phyloP scores from a whole-genome alignment of 2,888 invertebrate species.

The Imbricaverruca yamaguchii region DNA sequence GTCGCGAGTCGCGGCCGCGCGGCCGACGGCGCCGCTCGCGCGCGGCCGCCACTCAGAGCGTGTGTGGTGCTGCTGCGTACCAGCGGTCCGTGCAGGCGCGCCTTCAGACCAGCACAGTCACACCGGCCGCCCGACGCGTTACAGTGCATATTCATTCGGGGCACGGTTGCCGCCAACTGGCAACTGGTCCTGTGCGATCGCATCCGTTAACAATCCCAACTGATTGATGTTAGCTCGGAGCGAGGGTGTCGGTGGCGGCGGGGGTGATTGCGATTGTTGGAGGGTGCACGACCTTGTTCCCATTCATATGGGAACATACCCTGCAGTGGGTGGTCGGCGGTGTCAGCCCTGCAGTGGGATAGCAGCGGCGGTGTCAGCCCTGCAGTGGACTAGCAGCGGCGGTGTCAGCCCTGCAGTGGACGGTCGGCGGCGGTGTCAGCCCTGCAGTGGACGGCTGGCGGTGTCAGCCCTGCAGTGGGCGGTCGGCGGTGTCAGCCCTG shows the following conservation, averaged over 20 bases:
- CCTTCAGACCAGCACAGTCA: slow-evolving; percentile 10
- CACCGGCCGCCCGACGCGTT: slow-evolving; percentile 14
- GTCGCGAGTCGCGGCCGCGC: neutral
- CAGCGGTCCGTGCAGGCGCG: neutral
- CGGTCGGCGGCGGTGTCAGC: too few relatives aligned
- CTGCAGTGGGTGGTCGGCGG: too few relatives aligned
- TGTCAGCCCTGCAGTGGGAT: too few relatives aligned
- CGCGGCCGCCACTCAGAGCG: neutral
- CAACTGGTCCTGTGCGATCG: neutral
- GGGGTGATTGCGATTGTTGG: neutral
- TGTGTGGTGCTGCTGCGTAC: slow-evolving; percentile 3
- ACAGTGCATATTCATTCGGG: neutral
- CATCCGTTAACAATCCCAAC: neutral
- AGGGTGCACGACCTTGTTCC: neutral
- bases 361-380: too few relatives aligned
- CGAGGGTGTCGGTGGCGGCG: neutral
- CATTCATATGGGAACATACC: too few relatives aligned
- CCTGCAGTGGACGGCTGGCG: too few relatives aligned
- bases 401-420: too few relatives aligned
- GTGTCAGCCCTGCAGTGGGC: too few relatives aligned
- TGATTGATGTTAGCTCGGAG: too few relatives aligned
- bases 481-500: too few relatives aligned
- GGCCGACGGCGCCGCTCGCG: neutral
- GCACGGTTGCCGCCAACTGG: too few relatives aligned
- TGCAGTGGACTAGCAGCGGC: too few relatives aligned